These are phyloP conservation scores for Rhyacophila evoluta DNA, from an alignment of 2,888 invertebrate genomes.

Conservation along the genomic window DNA sequence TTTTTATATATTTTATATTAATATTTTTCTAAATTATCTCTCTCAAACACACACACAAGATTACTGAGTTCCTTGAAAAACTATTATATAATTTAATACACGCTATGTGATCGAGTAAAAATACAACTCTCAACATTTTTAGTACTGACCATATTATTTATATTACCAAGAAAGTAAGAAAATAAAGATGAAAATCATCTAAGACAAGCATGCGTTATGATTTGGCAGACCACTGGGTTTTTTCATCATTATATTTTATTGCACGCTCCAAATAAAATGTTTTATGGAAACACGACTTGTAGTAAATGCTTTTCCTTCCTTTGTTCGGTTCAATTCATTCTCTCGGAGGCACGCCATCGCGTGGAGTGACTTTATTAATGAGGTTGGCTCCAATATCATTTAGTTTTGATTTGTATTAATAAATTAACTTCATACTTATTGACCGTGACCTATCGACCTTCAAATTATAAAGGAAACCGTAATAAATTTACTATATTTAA, in stretches of 20 bases:
- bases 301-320: neutral
- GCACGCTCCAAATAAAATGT: neutral
- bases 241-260: constrained; percentile 26
- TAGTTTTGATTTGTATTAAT: neutral
- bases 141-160: too few species aligned
- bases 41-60: too few species aligned
- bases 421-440: neutral
- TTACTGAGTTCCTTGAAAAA: too few species aligned
- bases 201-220: neutral
- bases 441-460: neutral
- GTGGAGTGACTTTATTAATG: constrained; percentile 20
- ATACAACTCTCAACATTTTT: too few species aligned
- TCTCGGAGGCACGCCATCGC: neutral
- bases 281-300: neutral
- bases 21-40: too few species aligned
- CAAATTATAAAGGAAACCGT: too few species aligned
- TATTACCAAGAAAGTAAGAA: too few species aligned
- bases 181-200: too few species aligned
- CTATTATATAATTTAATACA: too few species aligned
- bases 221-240: neutral
- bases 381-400: neutral
- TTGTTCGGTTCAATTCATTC: neutral
- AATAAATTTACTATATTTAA: too few species aligned
- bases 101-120: too few species aligned
- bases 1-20: too few species aligned